phyloP scores from a whole-genome alignment of 2,113 vertebrate species.

The Poicephalus meyeri region DNA sequence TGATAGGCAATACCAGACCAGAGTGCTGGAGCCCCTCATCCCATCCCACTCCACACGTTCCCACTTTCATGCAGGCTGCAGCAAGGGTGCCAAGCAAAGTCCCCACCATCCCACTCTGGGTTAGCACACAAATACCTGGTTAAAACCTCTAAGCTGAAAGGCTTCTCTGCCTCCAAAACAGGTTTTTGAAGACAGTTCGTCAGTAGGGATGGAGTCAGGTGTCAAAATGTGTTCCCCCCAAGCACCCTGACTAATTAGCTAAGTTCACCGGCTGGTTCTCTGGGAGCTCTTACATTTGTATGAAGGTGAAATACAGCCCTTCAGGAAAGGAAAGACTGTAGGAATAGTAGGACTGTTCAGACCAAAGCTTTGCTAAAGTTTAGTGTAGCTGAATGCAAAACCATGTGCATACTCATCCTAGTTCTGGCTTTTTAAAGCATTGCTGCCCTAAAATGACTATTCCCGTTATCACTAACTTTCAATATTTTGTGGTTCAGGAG shows the following conservation, averaged over 20 bases:
- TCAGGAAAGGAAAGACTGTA: not conserved
- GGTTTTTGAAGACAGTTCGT: constrained; percentile 4
- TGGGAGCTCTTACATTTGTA: not conserved
- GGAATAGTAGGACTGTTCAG: not conserved
- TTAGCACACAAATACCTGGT: not conserved
- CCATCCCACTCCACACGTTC: rapidly evolving
- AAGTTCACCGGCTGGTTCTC: not conserved
- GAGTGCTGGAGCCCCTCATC: not conserved
- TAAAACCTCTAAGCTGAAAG: not conserved
- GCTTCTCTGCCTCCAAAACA: not conserved
- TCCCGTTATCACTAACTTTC: not conserved
- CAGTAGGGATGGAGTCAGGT: constrained; percentile 7
- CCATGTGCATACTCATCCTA: not conserved
- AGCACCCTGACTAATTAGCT: not conserved
- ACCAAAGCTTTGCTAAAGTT: not conserved
- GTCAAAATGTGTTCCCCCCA: not conserved
- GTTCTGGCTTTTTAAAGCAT: not conserved
- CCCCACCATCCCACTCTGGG: rapidly evolving
- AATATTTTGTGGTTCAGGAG: not conserved
- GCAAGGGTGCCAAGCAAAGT: not conserved
- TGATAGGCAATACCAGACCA: not conserved
- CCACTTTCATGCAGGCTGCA: rapidly evolving
- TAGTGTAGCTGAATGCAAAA: not conserved
- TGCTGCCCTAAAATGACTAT: not conserved
- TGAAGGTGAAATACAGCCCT: not conserved